Percentiles rank a stretch among this genome's conserved stretches.
phyloP scores from a whole-genome alignment of 2,797 vertebrate genomes.

The Alca torda region DNA sequence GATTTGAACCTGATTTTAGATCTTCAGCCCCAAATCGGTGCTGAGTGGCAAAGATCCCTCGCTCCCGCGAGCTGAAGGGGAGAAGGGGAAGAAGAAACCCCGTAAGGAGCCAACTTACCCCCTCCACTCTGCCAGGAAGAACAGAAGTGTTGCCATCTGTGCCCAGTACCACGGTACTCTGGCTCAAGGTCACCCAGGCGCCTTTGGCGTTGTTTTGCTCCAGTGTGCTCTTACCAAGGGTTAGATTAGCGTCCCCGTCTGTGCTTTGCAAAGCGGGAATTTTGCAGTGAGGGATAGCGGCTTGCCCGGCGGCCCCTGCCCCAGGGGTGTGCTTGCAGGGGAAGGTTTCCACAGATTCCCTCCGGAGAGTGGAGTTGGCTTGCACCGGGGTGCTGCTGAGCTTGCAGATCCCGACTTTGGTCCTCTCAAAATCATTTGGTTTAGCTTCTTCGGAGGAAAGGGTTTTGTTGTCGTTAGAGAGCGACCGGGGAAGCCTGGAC shows the following conservation, averaged over 20 bases:
- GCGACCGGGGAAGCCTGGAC: conserved; percentile 66
- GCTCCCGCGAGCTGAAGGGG: background rate
- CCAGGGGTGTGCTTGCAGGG: conserved; percentile 53
- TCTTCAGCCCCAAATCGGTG: background rate
- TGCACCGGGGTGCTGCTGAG: conserved; percentile 72
- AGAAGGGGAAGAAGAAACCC: background rate
- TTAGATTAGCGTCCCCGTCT: conserved; percentile 67
- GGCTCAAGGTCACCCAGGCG: conserved; percentile 90
- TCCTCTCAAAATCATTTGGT: conserved; percentile 80
- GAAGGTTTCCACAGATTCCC: conserved; percentile 77
- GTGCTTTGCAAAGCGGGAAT: conserved; percentile 79
- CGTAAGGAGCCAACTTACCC: conserved; percentile 79
- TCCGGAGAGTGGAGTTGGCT: conserved; percentile 73
- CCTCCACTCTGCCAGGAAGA: conserved; percentile 80
- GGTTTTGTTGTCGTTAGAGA: conserved; percentile 80
- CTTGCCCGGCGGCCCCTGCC: conserved; percentile 16
- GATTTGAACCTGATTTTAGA: background rate
- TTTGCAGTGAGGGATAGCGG: conserved; percentile 76
- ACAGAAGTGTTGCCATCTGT: conserved; percentile 94
- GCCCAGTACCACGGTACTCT: conserved; percentile 93
- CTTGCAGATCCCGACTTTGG: conserved; percentile 87
- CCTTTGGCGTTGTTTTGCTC: conserved; percentile 86
- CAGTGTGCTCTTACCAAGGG: conserved; percentile 79
- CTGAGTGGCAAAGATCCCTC: background rate
- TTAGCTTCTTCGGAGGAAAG: conserved; percentile 79